These are phyloP conservation scores for Berghia stephanieae DNA, from an alignment of 1,140 invertebrate genomes.

Conservation along the genomic window DNA sequence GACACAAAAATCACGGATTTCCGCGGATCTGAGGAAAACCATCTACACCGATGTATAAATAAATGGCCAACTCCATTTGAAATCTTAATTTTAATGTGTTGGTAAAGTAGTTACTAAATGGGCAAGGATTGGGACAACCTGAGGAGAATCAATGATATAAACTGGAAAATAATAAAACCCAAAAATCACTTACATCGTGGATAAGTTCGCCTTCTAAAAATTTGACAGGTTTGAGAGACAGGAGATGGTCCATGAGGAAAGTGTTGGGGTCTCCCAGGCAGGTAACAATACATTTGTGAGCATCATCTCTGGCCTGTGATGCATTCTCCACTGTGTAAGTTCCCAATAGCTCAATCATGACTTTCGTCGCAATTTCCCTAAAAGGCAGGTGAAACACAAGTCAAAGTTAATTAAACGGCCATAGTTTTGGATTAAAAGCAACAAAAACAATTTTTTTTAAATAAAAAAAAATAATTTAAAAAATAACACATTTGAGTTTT, in stretches of 20 bases:
- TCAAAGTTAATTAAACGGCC: slow-evolving; percentile 22
- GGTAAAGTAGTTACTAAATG: too few species aligned
- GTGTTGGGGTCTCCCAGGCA: slow-evolving; percentile 94
- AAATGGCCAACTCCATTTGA: too few species aligned
- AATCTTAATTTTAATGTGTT: too few species aligned
- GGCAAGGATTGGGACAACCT: too few species aligned
- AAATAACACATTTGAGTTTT: neutral
- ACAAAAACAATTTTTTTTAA: slow-evolving; percentile 5
- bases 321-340: slow-evolving; percentile 97
- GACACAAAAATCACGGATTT: too few species aligned
- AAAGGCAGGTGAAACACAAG: too few species aligned
- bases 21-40: too few species aligned
- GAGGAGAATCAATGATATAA: neutral
- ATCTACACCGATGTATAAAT: too few species aligned
- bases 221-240: slow-evolving; percentile 91
- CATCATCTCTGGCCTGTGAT: slow-evolving; percentile 94
- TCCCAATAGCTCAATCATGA: slow-evolving; percentile 94
- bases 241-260: slow-evolving; percentile 91
- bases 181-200: slow-evolving; percentile 75
- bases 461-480: neutral
- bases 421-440: neutral
- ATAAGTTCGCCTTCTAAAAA: slow-evolving; percentile 95
- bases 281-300: slow-evolving; percentile 92
- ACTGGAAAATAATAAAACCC: neutral
- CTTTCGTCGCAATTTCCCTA: slow-evolving; percentile 90